Conservation (phyloP, 2,888 invertebrate genomes). For the Hyalella azteca region DNA sequence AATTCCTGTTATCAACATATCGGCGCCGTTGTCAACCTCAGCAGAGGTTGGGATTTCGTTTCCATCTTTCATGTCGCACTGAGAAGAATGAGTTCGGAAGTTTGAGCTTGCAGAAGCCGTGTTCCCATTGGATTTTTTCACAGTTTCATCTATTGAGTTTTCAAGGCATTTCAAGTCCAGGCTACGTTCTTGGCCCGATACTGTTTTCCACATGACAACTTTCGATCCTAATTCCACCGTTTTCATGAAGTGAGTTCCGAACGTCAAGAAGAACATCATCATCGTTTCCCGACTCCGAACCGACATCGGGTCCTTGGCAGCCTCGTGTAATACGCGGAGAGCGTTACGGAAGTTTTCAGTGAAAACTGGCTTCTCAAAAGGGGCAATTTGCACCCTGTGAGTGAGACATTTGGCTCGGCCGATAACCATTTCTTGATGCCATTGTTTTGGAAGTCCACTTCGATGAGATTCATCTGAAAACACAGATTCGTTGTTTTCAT, state of each 20-base stretch:
- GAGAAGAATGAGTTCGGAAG: no score
- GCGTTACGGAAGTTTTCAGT: constrained; percentile 6
- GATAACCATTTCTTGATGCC: neutral
- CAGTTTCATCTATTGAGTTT: neutral
- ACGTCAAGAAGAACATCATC: constrained; percentile 17
- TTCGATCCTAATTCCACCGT: neutral
- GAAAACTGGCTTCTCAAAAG: neutral
- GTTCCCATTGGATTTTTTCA: neutral
- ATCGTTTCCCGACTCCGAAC: neutral
- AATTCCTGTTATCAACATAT: neutral
- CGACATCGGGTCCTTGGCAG: neutral
- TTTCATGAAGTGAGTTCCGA: constrained; percentile 17
- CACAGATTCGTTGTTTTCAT: neutral
- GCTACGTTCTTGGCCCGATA: neutral
- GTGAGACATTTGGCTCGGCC: neutral
- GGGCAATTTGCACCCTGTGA: neutral
- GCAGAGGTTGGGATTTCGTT: neutral
- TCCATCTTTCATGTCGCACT: neutral
- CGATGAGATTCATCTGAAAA: neutral
- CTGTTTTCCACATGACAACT: neutral
- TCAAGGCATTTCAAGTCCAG: neutral
- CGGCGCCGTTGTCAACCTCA: no score
- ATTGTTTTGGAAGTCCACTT: neutral
- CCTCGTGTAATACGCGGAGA: constrained; percentile 1
- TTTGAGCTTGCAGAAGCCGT: no score